Percentiles rank a stretch among this genome's conserved stretches.
Evolutionary conservation across 1,140 invertebrate genomes (phyloP).

Genomic region (Lordiphosa clarofinis): DNA sequence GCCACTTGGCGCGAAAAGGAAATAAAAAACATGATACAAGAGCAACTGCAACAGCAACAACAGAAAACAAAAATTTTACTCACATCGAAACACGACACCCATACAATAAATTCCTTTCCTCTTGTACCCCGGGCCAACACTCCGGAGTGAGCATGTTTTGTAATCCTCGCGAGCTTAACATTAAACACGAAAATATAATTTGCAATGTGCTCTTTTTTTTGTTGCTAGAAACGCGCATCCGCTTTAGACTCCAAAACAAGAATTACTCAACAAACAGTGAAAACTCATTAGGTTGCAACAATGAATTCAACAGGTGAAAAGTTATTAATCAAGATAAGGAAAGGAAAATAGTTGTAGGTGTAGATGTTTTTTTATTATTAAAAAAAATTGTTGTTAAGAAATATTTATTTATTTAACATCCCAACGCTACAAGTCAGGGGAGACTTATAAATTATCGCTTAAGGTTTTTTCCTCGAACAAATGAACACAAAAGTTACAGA

Average conservation of each 20-base stretch:
- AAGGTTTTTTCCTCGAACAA: no score
- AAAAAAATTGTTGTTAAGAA: no score
- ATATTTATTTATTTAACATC: no score
- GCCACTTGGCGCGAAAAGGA: constrained; percentile 66
- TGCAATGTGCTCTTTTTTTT: constrained; percentile 38
- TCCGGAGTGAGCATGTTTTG: constrained; percentile 31
- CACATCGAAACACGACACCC: constrained; percentile 46
- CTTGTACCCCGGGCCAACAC: constrained; percentile 4
- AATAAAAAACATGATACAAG: constrained; percentile 56
- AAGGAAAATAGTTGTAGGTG: no score
- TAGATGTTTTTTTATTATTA: no score
- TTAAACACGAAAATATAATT: constrained; percentile 78
- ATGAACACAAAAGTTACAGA: no score
- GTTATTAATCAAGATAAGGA: no score
- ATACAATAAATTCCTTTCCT: constrained; percentile 2
- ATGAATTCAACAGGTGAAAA: neutral
- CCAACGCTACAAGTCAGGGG: no score
- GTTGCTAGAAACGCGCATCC: constrained; percentile 44
- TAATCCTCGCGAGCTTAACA: constrained; percentile 70
- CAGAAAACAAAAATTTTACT: constrained; percentile 23
- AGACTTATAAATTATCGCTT: no score
- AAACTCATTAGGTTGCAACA: neutral
- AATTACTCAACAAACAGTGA: constrained; percentile 12
- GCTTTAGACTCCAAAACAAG: constrained; percentile 31
- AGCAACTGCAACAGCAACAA: constrained; percentile 19